These are phyloP conservation scores for Tachysurus vachellii DNA, from an alignment of 2,113 vertebrate genomes.

Conservation along the genomic window DNA sequence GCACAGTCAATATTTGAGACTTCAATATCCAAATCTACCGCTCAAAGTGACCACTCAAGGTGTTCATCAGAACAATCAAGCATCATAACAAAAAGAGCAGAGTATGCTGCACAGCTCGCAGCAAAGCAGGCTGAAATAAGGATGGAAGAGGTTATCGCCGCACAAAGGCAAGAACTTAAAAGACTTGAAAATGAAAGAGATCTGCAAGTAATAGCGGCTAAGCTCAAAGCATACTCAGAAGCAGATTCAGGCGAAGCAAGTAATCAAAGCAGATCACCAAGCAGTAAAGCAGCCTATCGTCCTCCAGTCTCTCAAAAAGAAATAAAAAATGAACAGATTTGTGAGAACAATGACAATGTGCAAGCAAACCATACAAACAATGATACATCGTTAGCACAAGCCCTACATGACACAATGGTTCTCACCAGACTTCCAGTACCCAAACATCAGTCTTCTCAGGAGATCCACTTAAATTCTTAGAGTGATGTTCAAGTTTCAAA, in stretches of 20 bases:
- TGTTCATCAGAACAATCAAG: constrained; percentile 21
- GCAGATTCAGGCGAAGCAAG: neutral
- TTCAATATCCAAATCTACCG: neutral
- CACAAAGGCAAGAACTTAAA: constrained; percentile 52
- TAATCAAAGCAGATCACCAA: constrained; percentile 10
- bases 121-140: constrained; percentile 42
- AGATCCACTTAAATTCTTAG: constrained; percentile 48
- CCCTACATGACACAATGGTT: constrained; percentile 47
- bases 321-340: neutral
- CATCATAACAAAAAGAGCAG: constrained; percentile 47
- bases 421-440: constrained; percentile 53
- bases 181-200: constrained; percentile 48
- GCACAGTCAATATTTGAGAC: constrained; percentile 43
- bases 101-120: constrained; percentile 40
- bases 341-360: neutral
- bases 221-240: constrained; percentile 46
- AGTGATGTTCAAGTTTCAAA: constrained; percentile 56
- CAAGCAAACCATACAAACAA: neutral
- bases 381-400: constrained; percentile 33
- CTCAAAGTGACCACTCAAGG: constrained; percentile 22
- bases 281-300: neutral
- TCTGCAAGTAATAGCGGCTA: constrained; percentile 35
- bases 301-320: neutral
- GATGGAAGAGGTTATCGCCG: constrained; percentile 44
- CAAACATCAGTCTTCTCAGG: constrained; percentile 48